Conservation (phyloP, 2,113 vertebrate species). For the Festucalex cinctus region DNA sequence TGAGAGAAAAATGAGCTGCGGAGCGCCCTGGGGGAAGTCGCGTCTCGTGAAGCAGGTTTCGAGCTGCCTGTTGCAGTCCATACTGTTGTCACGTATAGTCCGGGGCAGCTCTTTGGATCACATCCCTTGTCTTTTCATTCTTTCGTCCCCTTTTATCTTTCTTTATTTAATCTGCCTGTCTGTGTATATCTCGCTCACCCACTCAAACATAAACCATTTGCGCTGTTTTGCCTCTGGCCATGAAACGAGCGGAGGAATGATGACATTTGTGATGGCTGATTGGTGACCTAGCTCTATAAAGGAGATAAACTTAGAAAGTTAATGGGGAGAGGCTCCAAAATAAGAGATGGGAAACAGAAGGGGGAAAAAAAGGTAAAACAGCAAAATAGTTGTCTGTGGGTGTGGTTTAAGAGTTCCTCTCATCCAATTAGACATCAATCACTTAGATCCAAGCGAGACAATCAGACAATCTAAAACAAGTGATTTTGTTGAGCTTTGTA, state of each 20-base stretch:
- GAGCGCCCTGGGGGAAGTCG: conserved; percentile 43
- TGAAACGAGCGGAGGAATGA: conserved; percentile 44
- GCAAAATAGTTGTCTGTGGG: conserved; percentile 20
- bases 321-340: conserved; percentile 15
- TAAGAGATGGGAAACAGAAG: conserved; percentile 4
- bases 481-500: conserved; percentile 62
- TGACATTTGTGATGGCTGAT: conserved; percentile 42
- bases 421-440: conserved; percentile 61
- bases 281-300: conserved; percentile 43
- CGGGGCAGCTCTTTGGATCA: conserved; percentile 15
- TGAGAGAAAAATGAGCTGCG: conserved; percentile 41
- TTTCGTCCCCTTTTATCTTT: conserved; percentile 26
- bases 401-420: conserved; percentile 46
- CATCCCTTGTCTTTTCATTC: conserved; percentile 21
- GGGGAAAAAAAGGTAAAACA: conserved; percentile 21
- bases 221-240: conserved; percentile 10
- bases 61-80: conserved; percentile 4
- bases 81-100: not conserved
- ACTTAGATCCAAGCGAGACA: conserved; percentile 61
- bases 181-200: conserved; percentile 28
- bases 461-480: conserved; percentile 72
- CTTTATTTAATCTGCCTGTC: conserved; percentile 33
- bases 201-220: conserved; percentile 30
- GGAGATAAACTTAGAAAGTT: conserved; percentile 49
- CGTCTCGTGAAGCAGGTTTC: conserved; percentile 58